Evolutionary conservation across 2,113 vertebrate genomes (phyloP).

Genomic region (Ammospiza caudacuta): DNA sequence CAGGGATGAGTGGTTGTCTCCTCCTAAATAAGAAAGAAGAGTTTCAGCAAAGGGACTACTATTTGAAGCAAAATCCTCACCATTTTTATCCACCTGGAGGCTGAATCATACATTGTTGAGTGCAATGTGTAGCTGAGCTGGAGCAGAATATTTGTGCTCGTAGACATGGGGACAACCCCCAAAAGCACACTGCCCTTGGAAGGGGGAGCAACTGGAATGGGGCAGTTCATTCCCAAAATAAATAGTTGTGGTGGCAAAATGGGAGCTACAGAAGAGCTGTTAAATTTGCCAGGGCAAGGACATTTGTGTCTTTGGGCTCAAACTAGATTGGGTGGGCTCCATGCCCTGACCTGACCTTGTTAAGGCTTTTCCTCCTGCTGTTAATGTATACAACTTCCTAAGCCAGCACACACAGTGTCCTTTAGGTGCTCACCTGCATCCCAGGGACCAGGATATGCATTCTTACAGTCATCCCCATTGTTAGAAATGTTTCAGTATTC

Average conservation of each 20-base stretch:
- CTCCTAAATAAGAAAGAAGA: neutral
- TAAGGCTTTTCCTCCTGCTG: neutral
- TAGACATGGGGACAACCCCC: neutral
- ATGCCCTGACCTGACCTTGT: neutral
- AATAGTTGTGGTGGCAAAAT: neutral
- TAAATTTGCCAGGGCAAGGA: neutral
- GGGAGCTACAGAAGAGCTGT: neutral
- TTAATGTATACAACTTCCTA: too few relatives aligned
- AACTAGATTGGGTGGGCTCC: neutral
- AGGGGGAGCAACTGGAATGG: neutral
- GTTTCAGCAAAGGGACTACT: neutral
- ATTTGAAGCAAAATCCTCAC: neutral
- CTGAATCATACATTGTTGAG: neutral
- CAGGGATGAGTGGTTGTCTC: neutral
- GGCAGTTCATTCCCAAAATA: neutral
- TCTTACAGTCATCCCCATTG: neutral
- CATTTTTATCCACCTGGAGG: neutral
- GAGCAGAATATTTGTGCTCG: neutral
- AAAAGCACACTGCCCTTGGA: accelerated
- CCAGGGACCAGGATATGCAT: neutral
- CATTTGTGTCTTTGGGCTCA: neutral
- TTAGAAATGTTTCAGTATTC: neutral
- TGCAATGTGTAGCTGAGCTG: neutral
- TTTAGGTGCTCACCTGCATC: neutral
- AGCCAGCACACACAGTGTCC: neutral